Evolutionary conservation across 1,140 invertebrate species (phyloP), one percentile per base, ranked within the genome.

Genomic region (Macrosteles quadrilineatus): DNA sequence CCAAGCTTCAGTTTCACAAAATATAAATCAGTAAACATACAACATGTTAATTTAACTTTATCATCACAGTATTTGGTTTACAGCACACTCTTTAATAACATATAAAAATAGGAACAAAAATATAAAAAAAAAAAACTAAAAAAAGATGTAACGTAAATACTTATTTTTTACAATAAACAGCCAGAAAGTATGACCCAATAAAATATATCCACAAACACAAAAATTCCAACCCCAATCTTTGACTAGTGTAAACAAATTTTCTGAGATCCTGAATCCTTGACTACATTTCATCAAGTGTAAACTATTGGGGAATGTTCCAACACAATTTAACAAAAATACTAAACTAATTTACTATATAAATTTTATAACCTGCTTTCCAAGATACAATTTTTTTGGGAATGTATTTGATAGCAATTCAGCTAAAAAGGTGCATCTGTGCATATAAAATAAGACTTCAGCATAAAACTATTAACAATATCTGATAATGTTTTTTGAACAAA

Each of bases 61-160:
- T 27, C 55, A 59, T 59, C 55, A 59, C 55, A 59, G 55, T 59
- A 59, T 30, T 59, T 59, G 21, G 55, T 59, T 27, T 27, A 29
- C 21, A 59, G 23, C 9, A 59, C 32, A 59, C 25, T 11, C 27
- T 59, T 59, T 59, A 25, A 27, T 27, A 27, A 59, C 25, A 59
- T 27, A 59, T 9, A 27, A 6, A 27, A 27, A 29, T 59, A 59
- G 55, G 55, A 59, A 59, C 55, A 59, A 25, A 53, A 6, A 53
- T 11, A 53, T 14, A 53, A 17, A 53, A 14, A 14, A 17, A 53
- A 53, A 19, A 6, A 14, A 11, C 9, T 43, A 11, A 17, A 43
- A 19, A 17, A 53, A 53, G 21, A 53, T 53, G 9, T 53, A 4
- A 14, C 6, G 11, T 14, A 53, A 53, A 6, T 6, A 53, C 9